Conservation (phyloP, 1,140 invertebrate genomes). For the Brachionus rotundiformis region DNA sequence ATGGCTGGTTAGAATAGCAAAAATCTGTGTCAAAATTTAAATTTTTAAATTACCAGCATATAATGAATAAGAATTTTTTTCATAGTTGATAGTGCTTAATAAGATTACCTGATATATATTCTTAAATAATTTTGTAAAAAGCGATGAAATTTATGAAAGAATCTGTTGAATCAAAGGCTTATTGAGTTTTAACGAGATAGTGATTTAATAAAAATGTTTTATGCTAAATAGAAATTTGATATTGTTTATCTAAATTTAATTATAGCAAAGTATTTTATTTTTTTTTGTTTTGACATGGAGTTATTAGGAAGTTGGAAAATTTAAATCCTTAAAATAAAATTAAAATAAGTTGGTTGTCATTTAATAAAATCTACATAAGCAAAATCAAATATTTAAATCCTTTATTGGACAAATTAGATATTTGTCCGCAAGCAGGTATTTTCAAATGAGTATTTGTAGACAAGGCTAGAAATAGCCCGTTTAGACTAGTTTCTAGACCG, state of each 20-base stretch:
- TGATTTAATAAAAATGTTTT: slow-evolving; percentile 1
- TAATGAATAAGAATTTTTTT: not conserved
- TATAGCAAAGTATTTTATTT: not conserved
- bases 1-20: no score
- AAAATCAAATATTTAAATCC: not conserved
- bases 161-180: not conserved
- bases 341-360: not conserved
- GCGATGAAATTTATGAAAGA: not conserved
- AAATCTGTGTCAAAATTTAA: not conserved
- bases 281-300: not conserved
- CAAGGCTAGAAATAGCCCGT: not conserved
- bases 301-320: not conserved
- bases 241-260: not conserved
- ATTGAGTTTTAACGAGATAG: not conserved
- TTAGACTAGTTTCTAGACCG: not conserved
- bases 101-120: not conserved
- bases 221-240: slow-evolving; percentile 15
- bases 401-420: not conserved
- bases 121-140: not conserved
- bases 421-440: not conserved
- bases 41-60: not conserved
- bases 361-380: not conserved
- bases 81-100: not conserved
- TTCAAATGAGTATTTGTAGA: not conserved
- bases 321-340: not conserved